Conservation (phyloP, 2,113 vertebrate genomes). For the Bufo gargarizans region DNA sequence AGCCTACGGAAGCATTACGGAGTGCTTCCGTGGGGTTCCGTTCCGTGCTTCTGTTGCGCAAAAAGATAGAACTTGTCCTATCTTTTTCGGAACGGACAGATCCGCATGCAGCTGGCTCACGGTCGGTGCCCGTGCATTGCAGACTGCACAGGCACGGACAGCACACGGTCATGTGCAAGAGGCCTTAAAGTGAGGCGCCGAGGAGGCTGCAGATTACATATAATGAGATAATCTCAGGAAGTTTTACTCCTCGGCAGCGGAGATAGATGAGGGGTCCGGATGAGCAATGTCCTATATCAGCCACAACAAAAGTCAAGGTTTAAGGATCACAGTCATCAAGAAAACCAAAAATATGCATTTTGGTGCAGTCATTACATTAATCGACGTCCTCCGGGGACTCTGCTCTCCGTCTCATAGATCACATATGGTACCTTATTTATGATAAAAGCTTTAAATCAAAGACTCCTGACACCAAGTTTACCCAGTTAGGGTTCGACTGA, state of each 20-base stretch:
- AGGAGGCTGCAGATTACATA: not conserved
- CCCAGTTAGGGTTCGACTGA: not conserved
- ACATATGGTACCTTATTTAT: no score
- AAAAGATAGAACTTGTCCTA: no score
- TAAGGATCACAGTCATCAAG: not conserved
- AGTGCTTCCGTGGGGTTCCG: no score
- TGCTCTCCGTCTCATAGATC: no score
- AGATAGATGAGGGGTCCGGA: not conserved
- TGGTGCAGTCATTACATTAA: not conserved
- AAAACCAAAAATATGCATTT: not conserved
- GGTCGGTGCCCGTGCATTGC: no score
- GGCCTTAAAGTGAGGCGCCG: not conserved
- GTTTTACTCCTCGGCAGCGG: not conserved
- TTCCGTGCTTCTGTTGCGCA: no score
- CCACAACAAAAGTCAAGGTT: not conserved
- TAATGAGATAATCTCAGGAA: constrained; percentile 17
- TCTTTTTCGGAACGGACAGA: no score
- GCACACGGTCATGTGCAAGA: no score
- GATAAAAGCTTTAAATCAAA: not conserved
- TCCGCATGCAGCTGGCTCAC: no score
- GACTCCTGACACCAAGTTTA: not conserved
- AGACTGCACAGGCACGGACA: no score
- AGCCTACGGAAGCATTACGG: no score
- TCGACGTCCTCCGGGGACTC: no score
- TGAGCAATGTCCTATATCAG: not conserved